Evolutionary conservation across 2,797 vertebrate genomes (phyloP).

Genomic region (Aotus griseimembra): DNA sequence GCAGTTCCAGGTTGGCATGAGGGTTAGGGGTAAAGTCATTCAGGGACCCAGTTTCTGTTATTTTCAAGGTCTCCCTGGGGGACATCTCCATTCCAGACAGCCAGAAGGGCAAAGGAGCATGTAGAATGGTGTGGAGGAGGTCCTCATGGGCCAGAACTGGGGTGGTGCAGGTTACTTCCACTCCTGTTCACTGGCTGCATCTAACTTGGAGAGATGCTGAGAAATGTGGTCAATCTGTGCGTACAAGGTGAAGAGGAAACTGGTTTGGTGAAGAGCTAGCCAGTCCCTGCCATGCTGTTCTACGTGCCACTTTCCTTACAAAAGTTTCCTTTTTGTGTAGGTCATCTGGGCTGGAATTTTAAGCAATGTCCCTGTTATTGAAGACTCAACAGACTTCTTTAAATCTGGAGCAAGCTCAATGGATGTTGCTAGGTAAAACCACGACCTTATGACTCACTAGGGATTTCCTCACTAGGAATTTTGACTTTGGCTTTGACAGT

Average conservation of each 20-base stretch:
- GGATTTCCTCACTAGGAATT: background rate
- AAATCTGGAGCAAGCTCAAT: slow-evolving; percentile 98
- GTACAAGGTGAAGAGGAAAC: background rate
- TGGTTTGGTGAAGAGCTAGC: background rate
- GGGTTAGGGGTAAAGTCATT: background rate
- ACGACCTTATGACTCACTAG: too few species aligned
- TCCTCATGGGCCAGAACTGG: background rate
- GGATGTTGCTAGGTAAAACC: slow-evolving; percentile 96
- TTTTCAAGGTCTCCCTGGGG: background rate
- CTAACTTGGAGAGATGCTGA: background rate
- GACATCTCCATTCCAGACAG: background rate
- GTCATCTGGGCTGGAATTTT: slow-evolving; percentile 95
- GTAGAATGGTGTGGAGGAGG: background rate
- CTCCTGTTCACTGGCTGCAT: background rate
- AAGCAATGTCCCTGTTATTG: slow-evolving; percentile 90
- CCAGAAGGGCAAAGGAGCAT: background rate
- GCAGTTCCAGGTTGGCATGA: background rate
- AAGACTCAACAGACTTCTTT: slow-evolving; percentile 96
- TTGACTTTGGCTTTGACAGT: background rate
- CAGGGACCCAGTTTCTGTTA: background rate
- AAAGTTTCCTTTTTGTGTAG: slow-evolving; percentile 81
- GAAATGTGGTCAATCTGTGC: background rate
- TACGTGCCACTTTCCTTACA: background rate
- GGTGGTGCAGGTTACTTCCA: background rate
- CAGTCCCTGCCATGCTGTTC: background rate